Evolutionary conservation across 2,113 vertebrate species (phyloP).

Genomic region (Tylochromis polylepis): DNA sequence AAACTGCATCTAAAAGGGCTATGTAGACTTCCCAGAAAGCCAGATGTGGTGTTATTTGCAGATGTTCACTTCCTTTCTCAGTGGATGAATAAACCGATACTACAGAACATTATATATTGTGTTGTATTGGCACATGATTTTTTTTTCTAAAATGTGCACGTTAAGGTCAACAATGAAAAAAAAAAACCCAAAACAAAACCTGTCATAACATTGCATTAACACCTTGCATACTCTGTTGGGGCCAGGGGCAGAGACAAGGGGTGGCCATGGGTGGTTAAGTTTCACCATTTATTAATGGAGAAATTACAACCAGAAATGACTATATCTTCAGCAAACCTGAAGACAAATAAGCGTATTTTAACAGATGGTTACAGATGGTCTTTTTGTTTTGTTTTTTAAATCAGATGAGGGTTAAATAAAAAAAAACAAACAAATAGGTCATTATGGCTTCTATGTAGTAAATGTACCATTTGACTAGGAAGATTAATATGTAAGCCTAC

Average conservation of each 20-base stretch:
- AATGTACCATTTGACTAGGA: background rate
- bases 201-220: background rate
- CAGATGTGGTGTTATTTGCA: background rate
- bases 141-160: slow-evolving; percentile 39
- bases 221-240: background rate
- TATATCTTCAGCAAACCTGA: background rate
- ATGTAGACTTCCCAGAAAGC: background rate
- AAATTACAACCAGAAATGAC: background rate
- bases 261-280: background rate
- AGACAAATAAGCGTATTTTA: background rate
- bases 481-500: background rate
- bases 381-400: background rate
- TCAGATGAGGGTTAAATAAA: background rate
- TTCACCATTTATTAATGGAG: background rate
- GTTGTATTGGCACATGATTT: slow-evolving; percentile 64
- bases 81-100: slow-evolving; percentile 34
- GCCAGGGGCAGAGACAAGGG: background rate
- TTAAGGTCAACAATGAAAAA: slow-evolving; percentile 11
- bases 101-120: slow-evolving; percentile 27
- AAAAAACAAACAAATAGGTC: background rate
- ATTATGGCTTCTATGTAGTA: background rate
- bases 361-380: background rate
- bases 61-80: slow-evolving; percentile 6
- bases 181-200: background rate
- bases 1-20: slow-evolving; percentile 11